phyloP scores from a whole-genome alignment of 92 coral and sea anemone genomes.

The Umimayanthus kanabou region DNA sequence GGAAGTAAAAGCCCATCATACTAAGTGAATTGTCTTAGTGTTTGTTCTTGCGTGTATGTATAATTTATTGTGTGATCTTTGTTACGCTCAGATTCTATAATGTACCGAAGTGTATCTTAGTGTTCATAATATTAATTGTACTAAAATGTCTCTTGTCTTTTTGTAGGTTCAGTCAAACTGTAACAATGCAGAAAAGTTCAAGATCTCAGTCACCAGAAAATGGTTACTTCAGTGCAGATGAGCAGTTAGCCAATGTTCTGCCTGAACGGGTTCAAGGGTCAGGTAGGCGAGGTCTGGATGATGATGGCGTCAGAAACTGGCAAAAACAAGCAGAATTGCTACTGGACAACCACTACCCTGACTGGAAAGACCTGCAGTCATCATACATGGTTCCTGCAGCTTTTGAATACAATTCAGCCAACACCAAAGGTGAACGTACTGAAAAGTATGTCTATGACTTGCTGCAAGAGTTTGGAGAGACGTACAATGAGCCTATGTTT shows the following conservation, averaged over 20 bases:
- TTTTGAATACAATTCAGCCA: not conserved
- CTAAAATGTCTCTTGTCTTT: not conserved
- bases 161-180: not conserved
- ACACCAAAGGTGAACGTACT: constrained; percentile 12
- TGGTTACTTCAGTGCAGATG: constrained; percentile 20
- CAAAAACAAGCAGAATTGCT: constrained; percentile 26
- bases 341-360: constrained; percentile 24
- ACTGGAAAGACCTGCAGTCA: constrained; percentile 37
- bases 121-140: no score
- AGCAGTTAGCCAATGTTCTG: not conserved
- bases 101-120: not conserved
- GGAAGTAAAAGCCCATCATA: no score
- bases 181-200: not conserved
- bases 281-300: not conserved
- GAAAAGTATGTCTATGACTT: constrained; percentile 30
- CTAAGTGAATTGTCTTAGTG: no score
- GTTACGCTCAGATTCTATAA: not conserved
- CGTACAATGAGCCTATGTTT: constrained; percentile 46
- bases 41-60: no score
- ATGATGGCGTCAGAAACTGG: constrained; percentile 45
- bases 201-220: constrained; percentile 29
- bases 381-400: constrained; percentile 50
- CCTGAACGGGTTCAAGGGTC: constrained; percentile 9
- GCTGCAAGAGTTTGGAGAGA: constrained; percentile 28
- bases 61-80: no score